Conservation (phyloP, 2,888 invertebrate species). For the Cataglyphis altisquamis region DNA sequence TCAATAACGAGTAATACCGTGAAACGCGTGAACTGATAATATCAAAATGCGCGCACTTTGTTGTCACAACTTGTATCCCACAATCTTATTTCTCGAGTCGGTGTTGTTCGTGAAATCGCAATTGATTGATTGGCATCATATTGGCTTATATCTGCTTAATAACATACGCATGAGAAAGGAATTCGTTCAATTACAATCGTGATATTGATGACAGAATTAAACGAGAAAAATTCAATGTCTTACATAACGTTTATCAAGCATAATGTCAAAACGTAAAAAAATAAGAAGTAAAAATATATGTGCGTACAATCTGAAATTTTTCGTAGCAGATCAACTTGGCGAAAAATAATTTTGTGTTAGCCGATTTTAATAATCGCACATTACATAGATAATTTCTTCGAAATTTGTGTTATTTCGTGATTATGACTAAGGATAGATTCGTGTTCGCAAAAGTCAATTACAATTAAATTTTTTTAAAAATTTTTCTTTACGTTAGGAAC, state of each 20-base stretch:
- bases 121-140: slow-evolving; percentile 57
- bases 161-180: slow-evolving; percentile 24
- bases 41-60: not conserved
- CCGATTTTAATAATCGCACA: not conserved
- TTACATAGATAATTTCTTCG: not conserved
- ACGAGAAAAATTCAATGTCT: not conserved
- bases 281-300: not conserved
- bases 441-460: not conserved
- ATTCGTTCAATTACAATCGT: not conserved
- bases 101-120: slow-evolving; percentile 49
- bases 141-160: slow-evolving; percentile 42
- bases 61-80: slow-evolving; percentile 23
- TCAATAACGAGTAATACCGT: slow-evolving; percentile 5
- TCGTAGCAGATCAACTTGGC: not conserved
- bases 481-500: not conserved
- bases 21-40: slow-evolving; percentile 13
- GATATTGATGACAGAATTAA: not conserved
- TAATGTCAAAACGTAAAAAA: not conserved
- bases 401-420: not conserved
- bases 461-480: slow-evolving; percentile 2
- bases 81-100: slow-evolving; percentile 6
- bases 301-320: not conserved
- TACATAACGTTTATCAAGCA: not conserved
- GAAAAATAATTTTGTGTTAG: slow-evolving; percentile 2
- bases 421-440: not conserved